phyloP scores from a whole-genome alignment of 2,113 vertebrate genomes.

The Herpetotheres cachinnans region DNA sequence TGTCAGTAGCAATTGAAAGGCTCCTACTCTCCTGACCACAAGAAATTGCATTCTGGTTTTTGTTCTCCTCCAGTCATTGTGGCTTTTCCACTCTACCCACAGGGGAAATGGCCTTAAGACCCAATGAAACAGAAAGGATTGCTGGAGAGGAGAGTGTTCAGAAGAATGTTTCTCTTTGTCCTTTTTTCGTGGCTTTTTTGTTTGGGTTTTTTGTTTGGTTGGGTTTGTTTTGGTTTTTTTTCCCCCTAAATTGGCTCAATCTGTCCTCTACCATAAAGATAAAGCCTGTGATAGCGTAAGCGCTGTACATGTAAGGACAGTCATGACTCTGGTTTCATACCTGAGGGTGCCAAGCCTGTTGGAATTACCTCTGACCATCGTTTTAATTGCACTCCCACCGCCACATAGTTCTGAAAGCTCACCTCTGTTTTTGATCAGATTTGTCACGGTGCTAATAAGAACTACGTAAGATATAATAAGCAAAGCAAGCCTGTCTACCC shows the following conservation, averaged over 20 bases:
- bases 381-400: not conserved
- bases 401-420: fast-evolving
- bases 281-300: not conserved
- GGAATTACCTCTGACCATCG: not conserved
- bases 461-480: not conserved
- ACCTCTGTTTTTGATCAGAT: not conserved
- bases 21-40: not conserved
- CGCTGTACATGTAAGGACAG: not conserved
- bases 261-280: not conserved
- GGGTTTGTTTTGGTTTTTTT: not conserved
- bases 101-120: not conserved
- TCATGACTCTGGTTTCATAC: not conserved
- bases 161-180: not conserved
- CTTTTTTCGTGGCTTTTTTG: no score
- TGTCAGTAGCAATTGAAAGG: conserved; percentile 27
- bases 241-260: not conserved
- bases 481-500: not conserved
- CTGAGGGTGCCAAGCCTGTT: not conserved
- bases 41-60: not conserved
- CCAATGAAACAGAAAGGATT: not conserved
- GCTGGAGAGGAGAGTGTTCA: not conserved
- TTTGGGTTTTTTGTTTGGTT: no score
- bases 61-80: not conserved
- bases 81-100: not conserved
- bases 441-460: not conserved